These are phyloP conservation scores for Tragelaphus strepsiceros DNA, from an alignment of 2,113 vertebrate species.

Conservation along the genomic window DNA sequence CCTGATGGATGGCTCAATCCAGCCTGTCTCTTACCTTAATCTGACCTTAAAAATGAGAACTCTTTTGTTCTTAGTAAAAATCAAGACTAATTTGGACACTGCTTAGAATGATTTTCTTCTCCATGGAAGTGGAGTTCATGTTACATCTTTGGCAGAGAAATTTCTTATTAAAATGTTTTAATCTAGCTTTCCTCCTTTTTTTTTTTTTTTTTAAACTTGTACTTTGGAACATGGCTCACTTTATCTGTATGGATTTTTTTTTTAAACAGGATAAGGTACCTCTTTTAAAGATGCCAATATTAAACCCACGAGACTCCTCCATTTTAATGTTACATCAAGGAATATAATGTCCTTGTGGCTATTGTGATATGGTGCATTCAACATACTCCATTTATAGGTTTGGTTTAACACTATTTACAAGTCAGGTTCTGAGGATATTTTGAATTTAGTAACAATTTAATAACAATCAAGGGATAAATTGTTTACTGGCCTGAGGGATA, in stretches of 20 bases:
- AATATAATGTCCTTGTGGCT: slow-evolving; percentile 24
- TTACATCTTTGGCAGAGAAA: neutral
- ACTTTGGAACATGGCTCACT: neutral
- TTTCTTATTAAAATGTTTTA: neutral
- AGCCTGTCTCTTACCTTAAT: slow-evolving; percentile 29
- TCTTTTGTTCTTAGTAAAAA: neutral
- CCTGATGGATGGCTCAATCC: slow-evolving; percentile 54
- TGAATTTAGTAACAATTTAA: neutral
- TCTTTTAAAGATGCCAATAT: neutral
- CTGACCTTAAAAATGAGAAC: slow-evolving; percentile 51
- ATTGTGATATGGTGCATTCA: neutral
- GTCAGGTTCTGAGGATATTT: slow-evolving; percentile 20
- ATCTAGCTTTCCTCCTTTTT: neutral
- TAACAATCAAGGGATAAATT: neutral
- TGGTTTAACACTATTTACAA: neutral
- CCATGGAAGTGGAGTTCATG: neutral
- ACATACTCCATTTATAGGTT: neutral
- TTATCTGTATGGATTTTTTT: neutral
- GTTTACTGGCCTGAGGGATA: slow-evolving; percentile 1
- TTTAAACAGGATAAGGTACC: neutral
- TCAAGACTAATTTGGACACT: slow-evolving; percentile 11
- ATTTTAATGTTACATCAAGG: neutral
- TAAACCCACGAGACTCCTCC: neutral
- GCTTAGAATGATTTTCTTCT: slow-evolving; percentile 26
- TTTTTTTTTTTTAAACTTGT: neutral